Conservation (phyloP, 2,888 invertebrate species). For the Cosmia pyralina region DNA sequence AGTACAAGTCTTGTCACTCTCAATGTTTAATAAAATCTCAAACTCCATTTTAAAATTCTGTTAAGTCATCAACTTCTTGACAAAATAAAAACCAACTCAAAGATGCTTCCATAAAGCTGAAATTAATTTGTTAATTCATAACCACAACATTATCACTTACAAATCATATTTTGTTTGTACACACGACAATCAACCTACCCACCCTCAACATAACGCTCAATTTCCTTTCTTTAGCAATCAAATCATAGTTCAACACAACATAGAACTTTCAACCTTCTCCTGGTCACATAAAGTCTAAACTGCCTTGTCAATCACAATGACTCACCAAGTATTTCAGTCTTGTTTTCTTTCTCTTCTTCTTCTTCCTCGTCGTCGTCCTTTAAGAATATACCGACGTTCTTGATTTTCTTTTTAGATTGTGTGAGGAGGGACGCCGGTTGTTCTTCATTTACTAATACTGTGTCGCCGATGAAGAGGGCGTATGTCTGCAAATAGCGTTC, state of each 20-base stretch:
- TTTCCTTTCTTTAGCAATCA: not conserved
- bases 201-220: not conserved
- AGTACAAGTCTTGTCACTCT: not conserved
- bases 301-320: constrained; percentile 35
- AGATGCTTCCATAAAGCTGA: constrained; percentile 1
- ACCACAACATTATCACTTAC: not conserved
- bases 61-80: not conserved
- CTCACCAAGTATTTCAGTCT: constrained; percentile 93
- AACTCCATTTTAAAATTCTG: not conserved
- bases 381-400: constrained; percentile 98
- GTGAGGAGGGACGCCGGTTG: constrained; percentile 96
- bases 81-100: not conserved
- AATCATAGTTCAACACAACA: not conserved
- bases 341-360: constrained; percentile 94
- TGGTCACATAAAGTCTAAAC: constrained; percentile 14
- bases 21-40: constrained; percentile 1
- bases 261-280: too few relatives aligned
- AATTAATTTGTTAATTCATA: not conserved
- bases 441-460: constrained; percentile 98
- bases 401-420: constrained; percentile 97
- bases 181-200: constrained; percentile 1
- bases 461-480: constrained; percentile 98
- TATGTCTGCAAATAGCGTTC: constrained; percentile 88
- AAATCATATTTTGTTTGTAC: not conserved
- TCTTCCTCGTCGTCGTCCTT: constrained; percentile 97